Percentiles rank a stretch among this genome's conserved stretches.
Evolutionary conservation across 2,113 vertebrate genomes (phyloP).

Genomic region (Ifrita kowaldi): DNA sequence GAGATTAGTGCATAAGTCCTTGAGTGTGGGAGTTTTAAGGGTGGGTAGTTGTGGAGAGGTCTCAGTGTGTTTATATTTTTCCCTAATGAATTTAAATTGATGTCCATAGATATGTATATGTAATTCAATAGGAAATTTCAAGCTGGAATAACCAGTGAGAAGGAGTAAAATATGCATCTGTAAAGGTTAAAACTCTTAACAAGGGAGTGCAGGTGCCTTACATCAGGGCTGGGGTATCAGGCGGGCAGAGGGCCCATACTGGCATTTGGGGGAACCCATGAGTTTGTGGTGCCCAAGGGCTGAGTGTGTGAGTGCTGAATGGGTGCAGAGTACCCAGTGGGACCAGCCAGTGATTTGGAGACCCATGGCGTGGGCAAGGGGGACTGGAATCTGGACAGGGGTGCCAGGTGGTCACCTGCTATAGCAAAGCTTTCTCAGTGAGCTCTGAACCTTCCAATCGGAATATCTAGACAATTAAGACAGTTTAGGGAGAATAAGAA

Average conservation of each 20-base stretch:
- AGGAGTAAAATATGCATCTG: background rate
- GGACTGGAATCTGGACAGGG: accelerated
- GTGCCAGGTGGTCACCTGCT: accelerated
- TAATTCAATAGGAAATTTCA: background rate
- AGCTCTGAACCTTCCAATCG: background rate
- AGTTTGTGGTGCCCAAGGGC: background rate
- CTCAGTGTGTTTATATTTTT: background rate
- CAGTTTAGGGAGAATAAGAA: accelerated
- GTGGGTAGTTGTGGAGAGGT: background rate
- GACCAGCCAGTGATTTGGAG: accelerated
- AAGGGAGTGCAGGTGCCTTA: background rate
- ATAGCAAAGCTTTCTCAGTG: background rate
- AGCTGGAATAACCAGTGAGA: background rate
- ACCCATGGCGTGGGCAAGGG: accelerated
- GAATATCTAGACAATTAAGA: background rate
- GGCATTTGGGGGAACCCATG: accelerated
- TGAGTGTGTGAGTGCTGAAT: background rate
- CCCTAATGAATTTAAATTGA: background rate
- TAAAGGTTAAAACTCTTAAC: background rate
- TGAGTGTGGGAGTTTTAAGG: accelerated
- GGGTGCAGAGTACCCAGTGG: background rate
- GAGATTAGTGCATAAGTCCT: background rate
- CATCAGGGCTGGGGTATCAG: background rate
- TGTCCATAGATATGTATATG: background rate
- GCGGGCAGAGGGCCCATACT: accelerated